Evolutionary conservation across 1,140 invertebrate species (phyloP).

Genomic region (Eupristina koningsbergeri): DNA sequence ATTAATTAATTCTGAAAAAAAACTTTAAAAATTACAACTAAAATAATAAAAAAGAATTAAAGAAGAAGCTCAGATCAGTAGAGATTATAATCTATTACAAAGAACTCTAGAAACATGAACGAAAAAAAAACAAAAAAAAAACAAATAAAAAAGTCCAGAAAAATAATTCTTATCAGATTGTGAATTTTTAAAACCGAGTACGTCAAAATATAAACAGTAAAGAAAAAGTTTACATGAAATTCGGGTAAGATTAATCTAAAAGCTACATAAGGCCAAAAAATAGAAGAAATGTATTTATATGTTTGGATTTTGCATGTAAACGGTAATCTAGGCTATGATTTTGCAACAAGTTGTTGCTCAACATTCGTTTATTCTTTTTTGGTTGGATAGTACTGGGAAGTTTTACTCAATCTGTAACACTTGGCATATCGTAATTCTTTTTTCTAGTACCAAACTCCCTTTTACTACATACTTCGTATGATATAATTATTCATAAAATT

Average conservation of each 20-base stretch:
- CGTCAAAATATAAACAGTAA: neutral
- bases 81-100: neutral
- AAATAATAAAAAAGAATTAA: neutral
- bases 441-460: neutral
- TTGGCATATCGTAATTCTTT: neutral
- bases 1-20: neutral
- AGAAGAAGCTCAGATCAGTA: neutral
- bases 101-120: neutral
- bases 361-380: neutral
- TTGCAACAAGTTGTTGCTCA: slow-evolving; percentile 9
- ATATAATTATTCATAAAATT: neutral
- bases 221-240: neutral
- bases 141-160: neutral
- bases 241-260: neutral
- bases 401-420: neutral
- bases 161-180: neutral
- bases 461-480: neutral
- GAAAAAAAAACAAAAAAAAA: neutral
- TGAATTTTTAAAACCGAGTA: neutral
- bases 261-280: neutral
- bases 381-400: neutral
- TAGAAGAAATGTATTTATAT: neutral
- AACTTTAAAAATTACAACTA: neutral
- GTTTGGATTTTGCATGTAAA: neutral
- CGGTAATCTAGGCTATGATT: neutral